These are phyloP conservation scores for Melanotaenia boesemani DNA, from an alignment of 2,797 vertebrate genomes.

Conservation along the genomic window DNA sequence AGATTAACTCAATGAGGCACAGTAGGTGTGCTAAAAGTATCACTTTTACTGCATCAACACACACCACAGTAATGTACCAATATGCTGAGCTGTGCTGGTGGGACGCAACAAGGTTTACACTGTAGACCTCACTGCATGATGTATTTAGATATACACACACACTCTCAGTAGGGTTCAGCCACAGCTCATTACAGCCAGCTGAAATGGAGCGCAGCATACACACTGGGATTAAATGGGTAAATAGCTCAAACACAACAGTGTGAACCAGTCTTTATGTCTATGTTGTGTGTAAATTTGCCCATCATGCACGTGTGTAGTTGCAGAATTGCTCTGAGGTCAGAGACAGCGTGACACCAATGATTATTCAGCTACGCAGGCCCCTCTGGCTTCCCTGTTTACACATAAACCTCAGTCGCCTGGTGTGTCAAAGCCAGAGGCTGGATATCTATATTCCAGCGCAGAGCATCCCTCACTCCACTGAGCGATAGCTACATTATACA, in stretches of 20 bases:
- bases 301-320: conserved; percentile 7
- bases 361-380: conserved; percentile 21
- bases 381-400: conserved; percentile 26
- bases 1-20: conserved; percentile 39
- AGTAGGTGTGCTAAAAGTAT: conserved; percentile 25
- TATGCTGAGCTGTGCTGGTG: conserved; percentile 53
- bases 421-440: conserved; percentile 61
- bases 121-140: conserved; percentile 59
- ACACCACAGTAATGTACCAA: conserved; percentile 43
- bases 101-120: conserved; percentile 59
- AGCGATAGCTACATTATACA: conserved; percentile 71
- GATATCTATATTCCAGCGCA: conserved; percentile 67
- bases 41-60: conserved; percentile 35
- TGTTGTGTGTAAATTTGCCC: conserved; percentile 25
- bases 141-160: conserved; percentile 26
- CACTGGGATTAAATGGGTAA: conserved; percentile 72
- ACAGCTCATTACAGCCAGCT: conserved; percentile 78
- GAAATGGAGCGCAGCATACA: conserved; percentile 70
- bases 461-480: conserved; percentile 60
- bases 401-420: conserved; percentile 41
- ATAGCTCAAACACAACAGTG: conserved; percentile 57
- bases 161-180: conserved; percentile 61
- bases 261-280: conserved; percentile 29
- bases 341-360: conserved; percentile 23
- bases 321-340: conserved; percentile 32